A percentile compares a stretch with the other conserved stretches of the same genome.
phyloP scores from a whole-genome alignment of 53 echinoderm and acorn worm species.

The Antedon mediterranea region DNA sequence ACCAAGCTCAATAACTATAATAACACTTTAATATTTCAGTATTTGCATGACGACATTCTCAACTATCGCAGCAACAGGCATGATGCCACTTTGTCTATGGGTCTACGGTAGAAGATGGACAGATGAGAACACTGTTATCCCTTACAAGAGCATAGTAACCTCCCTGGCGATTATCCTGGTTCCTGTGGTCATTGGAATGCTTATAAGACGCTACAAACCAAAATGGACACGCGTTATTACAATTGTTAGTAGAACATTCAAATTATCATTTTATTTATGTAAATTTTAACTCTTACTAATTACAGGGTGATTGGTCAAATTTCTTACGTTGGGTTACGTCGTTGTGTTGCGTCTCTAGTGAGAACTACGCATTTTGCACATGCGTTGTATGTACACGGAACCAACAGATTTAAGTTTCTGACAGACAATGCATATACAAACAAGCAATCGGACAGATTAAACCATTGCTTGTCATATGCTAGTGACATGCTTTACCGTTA shows the following conservation, averaged over 20 bases:
- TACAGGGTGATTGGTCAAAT: no score
- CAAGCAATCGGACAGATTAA: no score
- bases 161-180: slow-evolving; percentile 47
- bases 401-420: no score
- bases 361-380: no score
- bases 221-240: slow-evolving; percentile 34
- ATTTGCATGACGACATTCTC: slow-evolving; percentile 42
- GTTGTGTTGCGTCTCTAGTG: no score
- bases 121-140: slow-evolving; percentile 35
- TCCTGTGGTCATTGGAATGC: slow-evolving; percentile 61
- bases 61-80: slow-evolving; percentile 26
- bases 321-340: no score
- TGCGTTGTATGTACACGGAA: no score
- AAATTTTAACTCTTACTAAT: background rate
- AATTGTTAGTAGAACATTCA: slow-evolving; percentile 32
- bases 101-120: slow-evolving; percentile 83
- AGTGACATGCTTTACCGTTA: no score
- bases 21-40: slow-evolving; percentile 14
- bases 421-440: no score
- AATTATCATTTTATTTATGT: background rate
- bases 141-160: slow-evolving; percentile 53
- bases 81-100: slow-evolving; percentile 92
- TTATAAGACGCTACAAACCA: slow-evolving; percentile 45
- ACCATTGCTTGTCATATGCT: no score
- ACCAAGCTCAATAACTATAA: no score